Percentiles rank a stretch among this genome's conserved stretches.
These are phyloP conservation scores for Rhorus exstirpatorius DNA, from an alignment of 2,888 invertebrate genomes.

Conservation along the genomic window DNA sequence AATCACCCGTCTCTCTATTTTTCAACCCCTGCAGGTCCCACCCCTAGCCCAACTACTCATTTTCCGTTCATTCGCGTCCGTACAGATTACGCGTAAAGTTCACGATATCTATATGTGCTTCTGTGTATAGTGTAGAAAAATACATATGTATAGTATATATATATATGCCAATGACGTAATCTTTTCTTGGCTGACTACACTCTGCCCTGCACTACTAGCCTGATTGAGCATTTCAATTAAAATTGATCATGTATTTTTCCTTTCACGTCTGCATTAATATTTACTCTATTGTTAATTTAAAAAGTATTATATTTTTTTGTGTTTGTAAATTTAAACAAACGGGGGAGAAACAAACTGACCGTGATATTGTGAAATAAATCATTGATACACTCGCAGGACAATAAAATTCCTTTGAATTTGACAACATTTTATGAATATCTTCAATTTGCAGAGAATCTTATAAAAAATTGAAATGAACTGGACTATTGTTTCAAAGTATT, in stretches of 20 bases:
- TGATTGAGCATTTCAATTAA: background rate
- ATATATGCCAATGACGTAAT: slow-evolving; percentile 26
- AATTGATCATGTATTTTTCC: background rate
- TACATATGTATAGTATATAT: background rate
- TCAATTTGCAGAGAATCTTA: no score
- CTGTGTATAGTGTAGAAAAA: slow-evolving; percentile 1
- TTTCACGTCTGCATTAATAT: no score
- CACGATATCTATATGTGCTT: slow-evolving; percentile 51
- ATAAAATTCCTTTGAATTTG: no score
- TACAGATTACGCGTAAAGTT: slow-evolving; percentile 81
- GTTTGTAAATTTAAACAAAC: no score
- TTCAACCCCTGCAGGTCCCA: slow-evolving; percentile 33
- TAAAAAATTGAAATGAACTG: no score
- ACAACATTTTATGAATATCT: no score
- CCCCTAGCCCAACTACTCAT: slow-evolving; percentile 80
- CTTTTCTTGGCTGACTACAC: slow-evolving; percentile 27
- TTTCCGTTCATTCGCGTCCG: slow-evolving; percentile 86
- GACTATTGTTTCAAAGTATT: no score
- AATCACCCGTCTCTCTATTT: slow-evolving; percentile 36
- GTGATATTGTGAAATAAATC: no score
- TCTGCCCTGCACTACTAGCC: slow-evolving; percentile 5
- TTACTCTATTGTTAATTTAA: no score
- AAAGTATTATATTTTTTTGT: no score
- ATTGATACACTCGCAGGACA: no score
- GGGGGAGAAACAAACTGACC: no score